A percentile compares a stretch with the other conserved stretches of the same genome.
These are phyloP conservation scores for Melieria omissa DNA, from an alignment of 2,888 invertebrate genomes.

Conservation along the genomic window DNA sequence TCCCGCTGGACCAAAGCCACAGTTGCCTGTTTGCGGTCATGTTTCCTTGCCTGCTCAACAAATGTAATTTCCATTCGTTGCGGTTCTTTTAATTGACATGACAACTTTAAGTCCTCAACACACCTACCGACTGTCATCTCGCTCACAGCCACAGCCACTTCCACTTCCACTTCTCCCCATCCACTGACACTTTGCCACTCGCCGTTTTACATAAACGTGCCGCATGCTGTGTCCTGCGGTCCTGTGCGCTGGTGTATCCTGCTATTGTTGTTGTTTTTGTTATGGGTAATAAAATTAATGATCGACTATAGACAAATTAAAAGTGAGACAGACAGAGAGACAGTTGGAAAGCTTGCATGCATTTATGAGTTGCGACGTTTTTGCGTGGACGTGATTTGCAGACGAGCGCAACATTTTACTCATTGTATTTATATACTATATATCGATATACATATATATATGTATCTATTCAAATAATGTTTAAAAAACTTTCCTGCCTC, in stretches of 20 bases:
- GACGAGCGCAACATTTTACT: too few species aligned
- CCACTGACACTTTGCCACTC: too few species aligned
- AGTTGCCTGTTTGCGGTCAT: constrained; percentile 9
- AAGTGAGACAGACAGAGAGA: constrained; percentile 21
- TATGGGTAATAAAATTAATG: constrained; percentile 17
- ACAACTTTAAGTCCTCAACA: constrained; percentile 20
- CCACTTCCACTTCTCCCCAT: background rate
- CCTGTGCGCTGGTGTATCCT: background rate
- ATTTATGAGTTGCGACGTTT: constrained; percentile 9
- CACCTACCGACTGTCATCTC: background rate
- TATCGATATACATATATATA: too few species aligned
- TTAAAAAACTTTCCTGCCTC: too few species aligned
- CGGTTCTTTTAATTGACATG: constrained; percentile 30
- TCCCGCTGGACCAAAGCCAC: too few species aligned
- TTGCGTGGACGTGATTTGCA: background rate
- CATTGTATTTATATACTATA: too few species aligned
- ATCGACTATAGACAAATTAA: constrained; percentile 28
- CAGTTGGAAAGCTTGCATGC: background rate
- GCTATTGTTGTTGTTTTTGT: background rate
- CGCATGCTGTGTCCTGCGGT: too few species aligned
- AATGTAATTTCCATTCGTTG: constrained; percentile 12
- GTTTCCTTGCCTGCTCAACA: background rate
- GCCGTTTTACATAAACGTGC: too few species aligned
- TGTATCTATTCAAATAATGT: too few species aligned
- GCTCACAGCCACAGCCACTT: background rate